These are phyloP conservation scores for Drosophila willistoni DNA, from an alignment of 1,140 invertebrate species.

Conservation along the genomic window DNA sequence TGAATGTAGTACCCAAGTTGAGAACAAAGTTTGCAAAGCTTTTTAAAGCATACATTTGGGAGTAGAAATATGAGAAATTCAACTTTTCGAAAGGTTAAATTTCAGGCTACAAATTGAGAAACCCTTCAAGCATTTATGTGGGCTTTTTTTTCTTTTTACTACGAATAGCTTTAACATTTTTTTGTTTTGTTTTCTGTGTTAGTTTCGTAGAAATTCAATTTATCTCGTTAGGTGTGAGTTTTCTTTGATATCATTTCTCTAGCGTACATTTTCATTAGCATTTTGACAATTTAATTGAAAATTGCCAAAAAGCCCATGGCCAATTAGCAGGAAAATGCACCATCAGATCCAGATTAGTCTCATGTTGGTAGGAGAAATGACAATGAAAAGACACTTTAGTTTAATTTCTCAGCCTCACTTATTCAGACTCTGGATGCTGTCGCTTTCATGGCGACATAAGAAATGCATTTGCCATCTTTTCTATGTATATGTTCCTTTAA, in stretches of 20 bases:
- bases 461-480: conserved; percentile 43
- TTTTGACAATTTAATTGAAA: conserved; percentile 4
- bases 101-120: not conserved
- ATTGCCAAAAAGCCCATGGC: not conserved
- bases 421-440: not conserved
- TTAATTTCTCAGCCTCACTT: not conserved
- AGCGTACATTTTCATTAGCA: not conserved
- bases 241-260: not conserved
- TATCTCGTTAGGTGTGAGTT: not conserved
- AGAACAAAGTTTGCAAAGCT: not conserved
- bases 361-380: not conserved
- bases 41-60: conserved; percentile 3
- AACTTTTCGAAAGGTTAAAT: not conserved
- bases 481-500: not conserved
- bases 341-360: not conserved
- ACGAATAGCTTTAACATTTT: not conserved
- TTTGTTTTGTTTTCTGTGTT: not conserved
- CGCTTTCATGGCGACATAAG: conserved; percentile 13
- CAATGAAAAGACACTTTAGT: not conserved
- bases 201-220: too few relatives aligned
- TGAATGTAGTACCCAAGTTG: too few relatives aligned
- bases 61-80: not conserved
- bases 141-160: not conserved
- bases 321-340: not conserved
- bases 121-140: too few relatives aligned